Evolutionary conservation across 2,888 invertebrate genomes (phyloP), one percentile per base, ranked within the genome.

Genomic region (Eugnorisma glareosa): DNA sequence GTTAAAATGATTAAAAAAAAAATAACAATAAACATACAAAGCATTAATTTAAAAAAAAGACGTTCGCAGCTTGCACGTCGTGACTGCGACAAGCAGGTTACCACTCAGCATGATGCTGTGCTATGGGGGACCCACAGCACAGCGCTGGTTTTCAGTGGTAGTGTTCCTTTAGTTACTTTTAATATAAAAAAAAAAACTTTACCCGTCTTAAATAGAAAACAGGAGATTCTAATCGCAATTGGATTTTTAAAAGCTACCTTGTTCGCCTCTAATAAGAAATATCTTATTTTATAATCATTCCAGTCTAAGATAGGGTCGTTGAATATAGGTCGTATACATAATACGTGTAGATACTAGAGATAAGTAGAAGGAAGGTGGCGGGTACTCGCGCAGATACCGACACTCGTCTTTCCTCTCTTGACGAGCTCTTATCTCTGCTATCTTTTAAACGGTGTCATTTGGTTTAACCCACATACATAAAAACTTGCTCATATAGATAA

Each of bases 331-430:
- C 15, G 4, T 59, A 31, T 59, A 31, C 64, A n/a, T 69, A 31
- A 40, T 40, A 11, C 11, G 40, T 40, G 11, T 40, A 40, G 11
- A 40, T 11, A 40, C 40, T 40, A 40, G 11, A 72, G n/a, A 51
- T 43, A 77, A 59, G 71, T 45, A 59, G 24, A 28, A 37, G 28
- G 8, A 64, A 73, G 81, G 72, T 79, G 73, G 69, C 35, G 51
- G 61, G 68, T 72, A 86, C 73, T 82, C 64, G 45, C 51, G 61
- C 73, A 75, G 70, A 64, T 72, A 66, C 72, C 51, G 64, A 45
- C 67, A 67, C 31, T n/a, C 75, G 63, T 75, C 66, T 75, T 86
- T 84, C 78, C 84, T 73, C 68, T 40, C 73, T 71, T 48, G 45
- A 40, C 40, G 31, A 48, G 28, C 63, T 8, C 28, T 35, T 72